Evolutionary conservation across 2,797 vertebrate species (phyloP).

Genomic region (Enteromius treurensis): DNA sequence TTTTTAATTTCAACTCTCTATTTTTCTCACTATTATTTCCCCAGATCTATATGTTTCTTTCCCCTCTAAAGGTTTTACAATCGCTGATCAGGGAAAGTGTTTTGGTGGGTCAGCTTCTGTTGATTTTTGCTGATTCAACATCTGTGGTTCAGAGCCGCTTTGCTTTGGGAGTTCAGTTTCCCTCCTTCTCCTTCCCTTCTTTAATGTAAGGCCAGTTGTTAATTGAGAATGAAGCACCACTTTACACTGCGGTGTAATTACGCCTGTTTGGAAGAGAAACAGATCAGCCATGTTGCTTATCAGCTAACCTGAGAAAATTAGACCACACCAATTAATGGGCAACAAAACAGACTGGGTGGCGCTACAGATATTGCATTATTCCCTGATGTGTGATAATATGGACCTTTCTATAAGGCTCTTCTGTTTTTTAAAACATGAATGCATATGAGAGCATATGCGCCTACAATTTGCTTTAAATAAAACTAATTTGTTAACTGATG

Average conservation of each 20-base stretch:
- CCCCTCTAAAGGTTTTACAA: conserved; percentile 22
- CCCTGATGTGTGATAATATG: conserved; percentile 36
- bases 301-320: conserved; percentile 45
- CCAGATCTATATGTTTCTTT: neutral
- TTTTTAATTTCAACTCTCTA: neutral
- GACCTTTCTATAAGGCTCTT: neutral
- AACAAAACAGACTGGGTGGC: conserved; percentile 44
- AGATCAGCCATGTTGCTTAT: conserved; percentile 45
- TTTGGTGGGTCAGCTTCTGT: conserved; percentile 54
- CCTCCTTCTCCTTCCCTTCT: conserved; percentile 75
- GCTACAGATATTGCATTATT: conserved; percentile 43
- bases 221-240: conserved; percentile 77
- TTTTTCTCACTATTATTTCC: neutral
- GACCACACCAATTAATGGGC: conserved; percentile 29
- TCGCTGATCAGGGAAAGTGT: conserved; percentile 48
- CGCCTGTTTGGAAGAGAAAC: conserved; percentile 40
- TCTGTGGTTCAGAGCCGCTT: conserved; percentile 73
- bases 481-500: neutral
- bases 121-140: conserved; percentile 70
- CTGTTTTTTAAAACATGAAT: conserved; percentile 21
- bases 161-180: conserved; percentile 72
- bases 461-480: neutral
- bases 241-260: conserved; percentile 57
- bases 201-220: conserved; percentile 74
- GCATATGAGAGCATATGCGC: conserved; percentile 3